Conservation (phyloP, 2,797 vertebrate species). For the Notamacropus eugenii region DNA sequence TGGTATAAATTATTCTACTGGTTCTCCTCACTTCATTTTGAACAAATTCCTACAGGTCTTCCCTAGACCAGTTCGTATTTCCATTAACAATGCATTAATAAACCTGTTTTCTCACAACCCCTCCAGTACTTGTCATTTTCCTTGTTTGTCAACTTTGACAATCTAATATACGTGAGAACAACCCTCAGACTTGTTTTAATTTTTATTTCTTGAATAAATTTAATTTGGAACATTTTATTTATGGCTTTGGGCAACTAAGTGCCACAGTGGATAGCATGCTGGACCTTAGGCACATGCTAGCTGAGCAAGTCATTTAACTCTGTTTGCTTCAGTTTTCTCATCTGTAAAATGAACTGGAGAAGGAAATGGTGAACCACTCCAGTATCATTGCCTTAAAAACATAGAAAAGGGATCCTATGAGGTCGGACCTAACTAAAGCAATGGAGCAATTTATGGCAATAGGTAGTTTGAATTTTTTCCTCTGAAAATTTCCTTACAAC, state of each 20-base stretch:
- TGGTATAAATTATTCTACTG: background rate
- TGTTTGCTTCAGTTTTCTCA: background rate
- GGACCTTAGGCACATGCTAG: background rate
- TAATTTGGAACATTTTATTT: background rate
- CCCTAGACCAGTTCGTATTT: background rate
- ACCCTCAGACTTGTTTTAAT: background rate
- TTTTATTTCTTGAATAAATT: background rate
- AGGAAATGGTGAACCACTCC: background rate
- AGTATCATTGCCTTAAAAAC: background rate
- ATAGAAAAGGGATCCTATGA: background rate
- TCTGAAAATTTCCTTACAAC: background rate
- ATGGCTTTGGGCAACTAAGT: background rate
- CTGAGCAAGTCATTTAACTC: background rate
- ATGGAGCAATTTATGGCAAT: background rate
- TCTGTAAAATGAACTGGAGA: background rate
- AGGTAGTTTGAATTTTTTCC: background rate
- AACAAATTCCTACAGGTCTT: background rate
- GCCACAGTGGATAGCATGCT: background rate
- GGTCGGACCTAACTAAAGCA: background rate
- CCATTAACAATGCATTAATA: background rate
- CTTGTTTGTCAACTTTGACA: background rate
- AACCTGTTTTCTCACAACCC: background rate
- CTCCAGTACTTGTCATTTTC: background rate
- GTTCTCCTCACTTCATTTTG: background rate
- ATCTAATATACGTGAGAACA: background rate